Percentiles rank a stretch among this genome's conserved stretches.
These are phyloP conservation scores for Habroteleia sp. DNA, from an alignment of 2,888 invertebrate genomes.

Conservation along the genomic window DNA sequence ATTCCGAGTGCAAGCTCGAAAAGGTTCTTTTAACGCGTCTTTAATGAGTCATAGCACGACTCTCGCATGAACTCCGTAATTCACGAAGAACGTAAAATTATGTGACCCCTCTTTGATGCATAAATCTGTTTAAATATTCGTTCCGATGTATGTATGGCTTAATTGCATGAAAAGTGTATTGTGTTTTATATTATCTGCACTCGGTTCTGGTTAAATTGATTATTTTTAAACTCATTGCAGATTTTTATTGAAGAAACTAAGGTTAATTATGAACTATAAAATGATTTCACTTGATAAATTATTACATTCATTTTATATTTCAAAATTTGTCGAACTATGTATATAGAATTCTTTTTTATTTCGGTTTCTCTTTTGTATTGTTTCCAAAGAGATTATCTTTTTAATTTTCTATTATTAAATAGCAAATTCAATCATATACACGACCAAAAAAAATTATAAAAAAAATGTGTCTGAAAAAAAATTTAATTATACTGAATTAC, in stretches of 20 bases:
- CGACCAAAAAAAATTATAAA: too few relatives aligned
- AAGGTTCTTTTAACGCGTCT: conserved; percentile 55
- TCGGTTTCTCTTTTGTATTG: too few relatives aligned
- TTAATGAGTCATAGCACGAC: conserved; percentile 54
- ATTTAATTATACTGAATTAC: too few relatives aligned
- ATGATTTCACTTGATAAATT: neutral
- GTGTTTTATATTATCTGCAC: neutral
- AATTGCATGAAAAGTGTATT: conserved; percentile 15
- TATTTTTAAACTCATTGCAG: neutral
- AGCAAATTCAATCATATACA: too few relatives aligned
- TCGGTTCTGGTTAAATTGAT: neutral
- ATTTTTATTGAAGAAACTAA: neutral
- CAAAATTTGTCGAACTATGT: too few relatives aligned
- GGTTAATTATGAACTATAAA: conserved; percentile 1
- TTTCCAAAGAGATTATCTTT: too few relatives aligned
- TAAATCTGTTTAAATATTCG: conserved; percentile 28
- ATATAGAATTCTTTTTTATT: too few relatives aligned
- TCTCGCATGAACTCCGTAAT: conserved; percentile 38
- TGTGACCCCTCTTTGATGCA: conserved; percentile 17
- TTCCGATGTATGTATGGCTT: conserved; percentile 18
- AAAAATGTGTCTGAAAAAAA: too few relatives aligned
- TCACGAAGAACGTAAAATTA: conserved; percentile 31
- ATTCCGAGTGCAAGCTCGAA: conserved; percentile 42
- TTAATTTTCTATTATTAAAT: too few relatives aligned
- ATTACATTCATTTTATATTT: too few relatives aligned